These are phyloP conservation scores for Pituophis catenifer DNA, from an alignment of 2,113 vertebrate genomes.

Conservation along the genomic window DNA sequence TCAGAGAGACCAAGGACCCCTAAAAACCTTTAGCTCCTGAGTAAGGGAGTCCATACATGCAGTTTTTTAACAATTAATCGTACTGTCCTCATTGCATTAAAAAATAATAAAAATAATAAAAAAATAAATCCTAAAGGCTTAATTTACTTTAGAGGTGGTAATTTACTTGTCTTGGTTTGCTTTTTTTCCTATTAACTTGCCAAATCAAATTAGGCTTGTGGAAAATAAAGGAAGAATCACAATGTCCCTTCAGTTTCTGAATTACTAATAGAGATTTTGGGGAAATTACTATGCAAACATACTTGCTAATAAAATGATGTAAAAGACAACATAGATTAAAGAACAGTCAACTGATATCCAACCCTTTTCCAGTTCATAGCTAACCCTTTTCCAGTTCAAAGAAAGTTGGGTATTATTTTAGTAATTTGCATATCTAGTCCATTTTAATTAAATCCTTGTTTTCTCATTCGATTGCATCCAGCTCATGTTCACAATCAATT, in stretches of 20 bases:
- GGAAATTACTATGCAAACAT: conserved; percentile 34
- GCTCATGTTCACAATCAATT: not conserved
- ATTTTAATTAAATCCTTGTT: not conserved
- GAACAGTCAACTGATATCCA: not conserved
- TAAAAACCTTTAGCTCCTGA: not conserved
- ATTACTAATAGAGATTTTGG: conserved; percentile 46
- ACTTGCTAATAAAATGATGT: not conserved
- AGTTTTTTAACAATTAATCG: not conserved
- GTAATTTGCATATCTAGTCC: not conserved
- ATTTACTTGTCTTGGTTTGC: conserved; percentile 40
- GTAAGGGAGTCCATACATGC: not conserved
- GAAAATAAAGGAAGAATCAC: conserved; percentile 5
- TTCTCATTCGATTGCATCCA: not conserved
- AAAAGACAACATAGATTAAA: not conserved
- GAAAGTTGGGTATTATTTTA: not conserved
- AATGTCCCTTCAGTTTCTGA: conserved; percentile 32
- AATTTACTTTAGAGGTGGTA: conserved; percentile 22
- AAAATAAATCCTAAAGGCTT: not conserved
- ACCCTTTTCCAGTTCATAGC: not conserved
- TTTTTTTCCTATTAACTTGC: conserved; percentile 35
- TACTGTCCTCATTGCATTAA: not conserved
- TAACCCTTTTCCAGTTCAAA: not conserved
- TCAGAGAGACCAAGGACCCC: not conserved
- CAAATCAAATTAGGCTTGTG: conserved; percentile 42
- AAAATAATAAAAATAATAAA: not conserved